Conservation (phyloP, 2,888 invertebrate species). For the Tenthredo distinguenda region DNA sequence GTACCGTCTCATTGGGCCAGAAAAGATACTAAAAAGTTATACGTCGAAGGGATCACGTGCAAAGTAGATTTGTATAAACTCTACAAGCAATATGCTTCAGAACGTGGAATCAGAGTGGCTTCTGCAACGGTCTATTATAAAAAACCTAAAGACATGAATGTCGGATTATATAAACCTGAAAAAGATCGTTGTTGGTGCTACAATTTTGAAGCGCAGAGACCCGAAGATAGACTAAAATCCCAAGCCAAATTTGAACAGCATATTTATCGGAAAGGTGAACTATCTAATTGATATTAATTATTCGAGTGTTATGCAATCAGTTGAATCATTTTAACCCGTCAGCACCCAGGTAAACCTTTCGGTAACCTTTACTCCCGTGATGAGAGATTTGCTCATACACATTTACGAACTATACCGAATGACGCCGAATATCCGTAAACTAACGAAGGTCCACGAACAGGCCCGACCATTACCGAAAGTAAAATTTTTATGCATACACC, state of each 20-base stretch:
- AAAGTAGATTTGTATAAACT: neutral
- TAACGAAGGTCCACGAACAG: too few relatives aligned
- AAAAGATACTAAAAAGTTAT: neutral
- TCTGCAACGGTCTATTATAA: neutral
- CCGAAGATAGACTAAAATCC: neutral
- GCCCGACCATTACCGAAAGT: too few relatives aligned
- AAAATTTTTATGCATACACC: too few relatives aligned
- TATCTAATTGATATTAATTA: too few relatives aligned
- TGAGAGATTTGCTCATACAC: too few relatives aligned
- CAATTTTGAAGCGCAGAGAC: neutral
- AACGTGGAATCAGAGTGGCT: neutral
- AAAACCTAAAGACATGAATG: neutral
- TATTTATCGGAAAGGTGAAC: neutral
- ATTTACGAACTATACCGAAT: too few relatives aligned
- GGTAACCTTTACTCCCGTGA: too few relatives aligned
- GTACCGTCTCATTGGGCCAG: neutral
- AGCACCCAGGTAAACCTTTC: too few relatives aligned
- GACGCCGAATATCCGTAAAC: too few relatives aligned
- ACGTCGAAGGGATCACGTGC: neutral
- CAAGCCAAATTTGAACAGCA: neutral
- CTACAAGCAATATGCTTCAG: neutral
- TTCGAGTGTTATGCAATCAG: too few relatives aligned
- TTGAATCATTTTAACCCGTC: too few relatives aligned
- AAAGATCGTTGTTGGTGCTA: neutral
- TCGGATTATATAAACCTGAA: neutral